These are phyloP conservation scores for Pristiophorus japonicus DNA, from an alignment of 2,113 vertebrate species.

Conservation along the genomic window DNA sequence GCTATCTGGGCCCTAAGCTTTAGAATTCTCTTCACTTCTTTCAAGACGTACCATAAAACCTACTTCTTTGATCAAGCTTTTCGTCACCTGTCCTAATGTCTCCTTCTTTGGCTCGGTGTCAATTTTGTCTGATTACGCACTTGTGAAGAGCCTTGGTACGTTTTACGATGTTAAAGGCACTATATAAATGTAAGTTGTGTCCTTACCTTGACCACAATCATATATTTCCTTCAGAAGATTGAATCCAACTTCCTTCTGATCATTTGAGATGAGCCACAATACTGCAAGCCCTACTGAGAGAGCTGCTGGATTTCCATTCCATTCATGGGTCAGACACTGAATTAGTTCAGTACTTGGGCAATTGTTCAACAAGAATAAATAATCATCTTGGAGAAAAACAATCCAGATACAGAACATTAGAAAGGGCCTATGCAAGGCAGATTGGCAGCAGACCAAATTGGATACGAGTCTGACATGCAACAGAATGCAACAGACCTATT, in stretches of 20 bases:
- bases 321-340: slow-evolving; percentile 49
- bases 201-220: slow-evolving; percentile 47
- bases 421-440: background rate
- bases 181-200: background rate
- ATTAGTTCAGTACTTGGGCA: slow-evolving; percentile 52
- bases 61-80: background rate
- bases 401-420: background rate
- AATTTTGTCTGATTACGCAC: background rate
- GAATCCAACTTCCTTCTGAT: slow-evolving; percentile 48
- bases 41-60: background rate
- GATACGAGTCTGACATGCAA: background rate
- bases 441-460: background rate
- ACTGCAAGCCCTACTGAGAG: slow-evolving; percentile 50
- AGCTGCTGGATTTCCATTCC: slow-evolving; percentile 44
- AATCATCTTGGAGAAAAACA: slow-evolving; percentile 53
- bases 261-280: slow-evolving; percentile 47
- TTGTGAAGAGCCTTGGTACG: background rate
- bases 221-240: slow-evolving; percentile 53
- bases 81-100: background rate
- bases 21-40: background rate
- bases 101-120: background rate
- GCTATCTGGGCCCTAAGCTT: background rate
- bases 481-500: background rate
- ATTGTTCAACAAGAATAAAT: slow-evolving; percentile 50
- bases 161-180: background rate